phyloP scores from a whole-genome alignment of 2,888 invertebrate genomes.

The Scaeva pyrastri region DNA sequence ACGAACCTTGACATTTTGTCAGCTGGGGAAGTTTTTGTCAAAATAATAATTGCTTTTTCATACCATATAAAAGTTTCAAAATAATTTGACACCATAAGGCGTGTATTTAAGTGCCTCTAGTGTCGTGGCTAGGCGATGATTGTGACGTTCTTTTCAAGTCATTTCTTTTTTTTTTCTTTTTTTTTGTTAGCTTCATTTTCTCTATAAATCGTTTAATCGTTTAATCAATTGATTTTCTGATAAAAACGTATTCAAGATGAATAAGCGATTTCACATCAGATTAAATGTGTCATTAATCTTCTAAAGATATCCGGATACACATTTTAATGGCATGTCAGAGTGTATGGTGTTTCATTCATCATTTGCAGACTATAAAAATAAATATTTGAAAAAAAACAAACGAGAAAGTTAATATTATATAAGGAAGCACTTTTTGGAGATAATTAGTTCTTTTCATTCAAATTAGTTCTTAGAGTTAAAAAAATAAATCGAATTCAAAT shows the following conservation, averaged over 20 bases:
- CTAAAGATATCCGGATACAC: background rate
- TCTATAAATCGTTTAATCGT: background rate
- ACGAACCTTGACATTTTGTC: background rate
- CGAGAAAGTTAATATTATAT: background rate
- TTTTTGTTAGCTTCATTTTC: background rate
- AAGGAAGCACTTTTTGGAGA: background rate
- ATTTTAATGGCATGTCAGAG: background rate
- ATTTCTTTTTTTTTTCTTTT: too few species aligned
- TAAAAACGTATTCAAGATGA: background rate
- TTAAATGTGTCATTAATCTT: background rate
- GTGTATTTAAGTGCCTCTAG: too few species aligned
- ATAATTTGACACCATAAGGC: background rate
- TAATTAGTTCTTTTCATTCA: background rate
- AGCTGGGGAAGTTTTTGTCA: background rate
- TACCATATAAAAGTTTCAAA: background rate
- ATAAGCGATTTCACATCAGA: background rate
- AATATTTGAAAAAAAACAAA: background rate
- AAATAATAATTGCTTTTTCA: background rate
- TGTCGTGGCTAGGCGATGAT: too few species aligned
- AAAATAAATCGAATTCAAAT: too few species aligned
- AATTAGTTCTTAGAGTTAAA: too few species aligned
- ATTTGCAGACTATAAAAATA: background rate
- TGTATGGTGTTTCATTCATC: background rate
- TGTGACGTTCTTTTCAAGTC: too few species aligned
- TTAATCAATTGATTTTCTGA: slow-evolving; percentile 10